These are phyloP conservation scores for Conops quadrifasciatus DNA, from an alignment of 2,888 invertebrate species.

Conservation along the genomic window DNA sequence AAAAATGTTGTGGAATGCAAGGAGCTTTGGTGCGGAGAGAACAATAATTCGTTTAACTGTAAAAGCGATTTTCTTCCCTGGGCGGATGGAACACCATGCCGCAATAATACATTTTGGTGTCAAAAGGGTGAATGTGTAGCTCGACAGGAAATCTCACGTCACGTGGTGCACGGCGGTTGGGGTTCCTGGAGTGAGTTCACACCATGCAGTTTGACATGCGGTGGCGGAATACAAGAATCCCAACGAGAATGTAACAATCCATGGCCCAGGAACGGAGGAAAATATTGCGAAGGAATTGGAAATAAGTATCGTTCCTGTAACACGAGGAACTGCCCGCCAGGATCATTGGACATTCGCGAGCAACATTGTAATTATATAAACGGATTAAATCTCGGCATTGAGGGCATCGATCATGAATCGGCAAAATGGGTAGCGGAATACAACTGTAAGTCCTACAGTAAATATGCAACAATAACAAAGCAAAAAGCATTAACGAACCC, in stretches of 20 bases:
- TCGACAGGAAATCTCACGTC: conserved; percentile 67
- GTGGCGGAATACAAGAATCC: no score
- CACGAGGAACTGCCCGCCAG: no score
- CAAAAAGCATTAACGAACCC: background rate
- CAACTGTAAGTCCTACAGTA: conserved; percentile 73
- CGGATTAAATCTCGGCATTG: conserved; percentile 74
- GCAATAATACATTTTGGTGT: no score
- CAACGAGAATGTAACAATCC: no score
- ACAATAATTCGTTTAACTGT: conserved; percentile 67
- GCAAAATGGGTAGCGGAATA: conserved; percentile 89
- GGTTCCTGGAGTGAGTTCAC: conserved; percentile 68
- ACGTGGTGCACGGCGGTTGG: conserved; percentile 72
- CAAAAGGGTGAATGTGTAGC: no score
- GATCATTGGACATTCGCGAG: conserved; percentile 76
- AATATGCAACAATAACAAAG: no score
- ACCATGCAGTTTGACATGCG: conserved; percentile 79
- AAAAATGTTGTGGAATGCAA: conserved; percentile 70
- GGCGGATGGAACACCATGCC: conserved; percentile 89
- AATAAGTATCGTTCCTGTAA: no score
- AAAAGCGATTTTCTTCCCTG: conserved; percentile 85
- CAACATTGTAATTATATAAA: conserved; percentile 80
- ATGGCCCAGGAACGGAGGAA: no score
- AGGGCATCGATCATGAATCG: conserved; percentile 71
- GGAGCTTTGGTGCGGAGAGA: conserved; percentile 79
- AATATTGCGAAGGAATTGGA: no score